Conservation (phyloP, 2,888 invertebrate species). For the Polydrusus cervinus region DNA sequence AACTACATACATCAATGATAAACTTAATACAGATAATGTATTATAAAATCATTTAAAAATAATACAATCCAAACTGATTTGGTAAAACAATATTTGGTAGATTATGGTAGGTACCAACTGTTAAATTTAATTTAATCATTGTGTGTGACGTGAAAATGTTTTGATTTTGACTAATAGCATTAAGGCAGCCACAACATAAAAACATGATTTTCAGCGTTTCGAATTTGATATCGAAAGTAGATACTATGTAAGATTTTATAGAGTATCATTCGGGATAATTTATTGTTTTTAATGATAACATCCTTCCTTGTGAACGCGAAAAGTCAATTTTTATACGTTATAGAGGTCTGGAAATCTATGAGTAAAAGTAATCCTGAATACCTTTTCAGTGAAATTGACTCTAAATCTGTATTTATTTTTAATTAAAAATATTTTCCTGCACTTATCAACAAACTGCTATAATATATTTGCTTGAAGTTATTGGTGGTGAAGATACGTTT, state of each 20-base stretch:
- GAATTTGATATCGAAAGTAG: conserved; percentile 24
- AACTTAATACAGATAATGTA: too few relatives aligned
- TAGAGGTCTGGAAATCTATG: too few relatives aligned
- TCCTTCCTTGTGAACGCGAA: not conserved
- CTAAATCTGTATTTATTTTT: too few relatives aligned
- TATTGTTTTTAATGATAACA: conserved; percentile 42
- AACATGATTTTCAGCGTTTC: conserved; percentile 17
- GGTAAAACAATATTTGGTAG: not conserved
- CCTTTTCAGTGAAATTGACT: too few relatives aligned
- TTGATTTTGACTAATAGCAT: conserved; percentile 33
- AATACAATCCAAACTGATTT: not conserved
- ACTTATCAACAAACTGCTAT: too few relatives aligned
- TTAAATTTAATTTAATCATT: conserved; percentile 6
- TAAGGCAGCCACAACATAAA: conserved; percentile 1
- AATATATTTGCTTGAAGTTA: too few relatives aligned
- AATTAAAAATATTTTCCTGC: too few relatives aligned
- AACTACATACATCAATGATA: too few relatives aligned
- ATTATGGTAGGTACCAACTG: not conserved
- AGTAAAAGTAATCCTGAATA: too few relatives aligned
- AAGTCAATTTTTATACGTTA: too few relatives aligned
- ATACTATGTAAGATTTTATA: conserved; percentile 30
- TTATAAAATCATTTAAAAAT: too few relatives aligned
- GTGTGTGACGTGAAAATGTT: conserved; percentile 14
- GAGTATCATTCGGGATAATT: conserved; percentile 33
- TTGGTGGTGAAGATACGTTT: too few relatives aligned